Base-by-base conservation (phyloP, 2,888 invertebrate species). In the Cephus pygmeus region DNA sequence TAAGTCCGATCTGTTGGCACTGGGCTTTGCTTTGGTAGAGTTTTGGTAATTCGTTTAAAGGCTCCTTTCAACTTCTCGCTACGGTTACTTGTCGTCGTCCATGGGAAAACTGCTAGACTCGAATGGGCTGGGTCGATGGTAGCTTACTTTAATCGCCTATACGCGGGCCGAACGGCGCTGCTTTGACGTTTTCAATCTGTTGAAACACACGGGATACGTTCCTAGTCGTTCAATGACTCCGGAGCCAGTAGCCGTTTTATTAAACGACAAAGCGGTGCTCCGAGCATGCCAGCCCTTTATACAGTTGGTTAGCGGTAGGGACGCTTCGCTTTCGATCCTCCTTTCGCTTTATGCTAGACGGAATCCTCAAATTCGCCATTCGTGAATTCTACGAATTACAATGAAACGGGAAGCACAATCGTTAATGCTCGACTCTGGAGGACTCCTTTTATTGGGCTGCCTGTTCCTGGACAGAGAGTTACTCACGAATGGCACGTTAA, bases 141-240 rank as follows among this genome's bases (percentile, higher is more conserved):
- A 76, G 87, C 82, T 85, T 85, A 82, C 80, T 81, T 83, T 84
- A 85, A 86, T 85, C 85, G 85, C 75, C 74, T 11, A 40, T 69
- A 73, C 76, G 78, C 76, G 6, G 3, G 76, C 56, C 74, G 79
- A 79, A 79, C 82, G 81, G 85, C 81, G 83, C 85, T 84, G 85
- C 84, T 84, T 79, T 80, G 83, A 79, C 81, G 78, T 85, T 85
- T 85, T 83, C 83, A 79, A 79, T 85, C 80, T 12, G 56, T 56
- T 56, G 9, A 56, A 56, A 56, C 56, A 56, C 56, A 23, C 56
- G 56, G 56, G 56, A 23, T 4, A 15, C 2, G 6, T 12, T 11
- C 0, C 12, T 68, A 36, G 75, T 23, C 40, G 75, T 78, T 73
- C 75, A 77, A 73, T 80, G 84, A 85, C 35, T 35, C 82, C 81